Base-by-base conservation (phyloP, 2,888 invertebrate genomes). In the Cryptocephalus primarius region DNA sequence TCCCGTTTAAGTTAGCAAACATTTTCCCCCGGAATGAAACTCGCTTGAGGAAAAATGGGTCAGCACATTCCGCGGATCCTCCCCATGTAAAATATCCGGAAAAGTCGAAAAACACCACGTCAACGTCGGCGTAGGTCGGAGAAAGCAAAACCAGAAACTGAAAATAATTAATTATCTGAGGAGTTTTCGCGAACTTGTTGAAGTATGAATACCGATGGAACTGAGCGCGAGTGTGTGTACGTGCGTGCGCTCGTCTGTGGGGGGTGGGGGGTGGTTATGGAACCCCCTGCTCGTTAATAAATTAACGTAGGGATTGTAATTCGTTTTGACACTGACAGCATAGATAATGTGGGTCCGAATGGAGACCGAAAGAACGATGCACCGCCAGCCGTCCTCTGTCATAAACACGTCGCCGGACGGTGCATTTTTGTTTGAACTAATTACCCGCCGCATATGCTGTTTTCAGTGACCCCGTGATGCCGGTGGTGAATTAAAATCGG, bases 291-390 rank as follows among this genome's bases (percentile, higher is more conserved):
- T 58, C 55, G 55, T 58, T 55, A 58, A 58, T 58, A 55, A 58
- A 58, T 58, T 58, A 55, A 55, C 56, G 50, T 55, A 54, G 51
- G 53, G 55, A 54, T 49, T 52, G 53, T 56, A 55, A 58, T 56
- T 55, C 55, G 52, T 55, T 55, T 55, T 55, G 56, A 55, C 52
- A 55, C 54, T 58, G 56, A 53, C 56, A 56, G 55, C 48, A 51
- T 50, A 53, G 55, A 55, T 56, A 58, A 56, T 56, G 55, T 47
- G 56, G 57, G 55, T 58, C 53, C 51, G 52, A 47, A 52, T 48
- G 43, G 42, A 22, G 22, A 22, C 22, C 22, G 22, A 22, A 22
- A 22, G 22, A 22, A 48, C 40, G 12, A 42, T 39, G 42, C 41
- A 44, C 22, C 22, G 22, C 22, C 22, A 6, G 22, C 22, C 22